Evolutionary conservation across 2,113 vertebrate genomes (phyloP), one percentile per base, ranked within the genome.

Genomic region (Platysteira castanea): DNA sequence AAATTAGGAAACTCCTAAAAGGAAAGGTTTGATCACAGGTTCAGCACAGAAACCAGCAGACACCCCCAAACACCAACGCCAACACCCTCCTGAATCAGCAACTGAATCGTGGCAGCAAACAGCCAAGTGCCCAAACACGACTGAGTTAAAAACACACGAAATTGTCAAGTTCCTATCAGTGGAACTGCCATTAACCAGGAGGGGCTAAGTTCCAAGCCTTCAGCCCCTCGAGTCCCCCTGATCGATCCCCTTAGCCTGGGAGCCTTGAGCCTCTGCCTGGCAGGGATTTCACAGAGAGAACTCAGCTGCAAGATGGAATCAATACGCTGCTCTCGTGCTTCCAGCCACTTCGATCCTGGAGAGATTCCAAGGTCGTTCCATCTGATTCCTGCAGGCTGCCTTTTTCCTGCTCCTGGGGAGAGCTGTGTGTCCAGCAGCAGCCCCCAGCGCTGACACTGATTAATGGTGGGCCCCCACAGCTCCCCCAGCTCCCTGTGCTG

Each of bases 361-460:
- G 63, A 56, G 59, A 54, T 37, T 77, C 90, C 87, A 96, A 95
- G 93, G 86, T 90, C 76, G 0, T 59, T 80, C 24, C 76, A 44
- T 14, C n/a, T 23, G 9, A 73, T 39, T 47, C 50, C 5, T 15
- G 23, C 61, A 68, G 37, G 37, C 47, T 11, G 68, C 70, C 53
- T 54, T 1, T 1, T 1, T 18, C 63, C 80, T 1, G 7, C 54
- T 84, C 13, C 54, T 12, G 44, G 37, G 41, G 47, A 70, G 60
- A 30, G 21, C 0, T 1, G 14, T 17, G 19, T 2, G 33, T 4
- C n/a, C 70, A 56, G 15, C 1, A 0, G 67, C 88, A 67, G 30
- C 20, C 59, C 17, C 24, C 18, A 19, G 47, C 8, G 28, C 30
- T 2, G 33, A 19, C 70, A 27, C 4, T 59, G 87, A 84, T 35